These are phyloP conservation scores for Metopolophium dirhodum DNA, from an alignment of 1,140 invertebrate genomes.

Conservation along the genomic window DNA sequence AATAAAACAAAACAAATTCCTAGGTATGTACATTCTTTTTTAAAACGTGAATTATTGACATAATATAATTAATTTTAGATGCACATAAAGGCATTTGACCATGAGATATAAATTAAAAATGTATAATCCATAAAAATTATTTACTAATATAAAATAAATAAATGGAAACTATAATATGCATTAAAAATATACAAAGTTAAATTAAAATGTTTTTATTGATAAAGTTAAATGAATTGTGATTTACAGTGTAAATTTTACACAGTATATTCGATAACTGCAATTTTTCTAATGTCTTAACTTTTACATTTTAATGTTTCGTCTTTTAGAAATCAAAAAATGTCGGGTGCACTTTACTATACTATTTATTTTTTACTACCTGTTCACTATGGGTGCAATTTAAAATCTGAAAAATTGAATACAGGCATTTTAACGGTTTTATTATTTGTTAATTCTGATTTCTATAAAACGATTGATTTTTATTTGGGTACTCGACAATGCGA, in stretches of 20 bases:
- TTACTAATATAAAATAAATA: neutral
- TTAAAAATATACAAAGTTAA: neutral
- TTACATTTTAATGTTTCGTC: neutral
- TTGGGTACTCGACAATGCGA: too few relatives aligned
- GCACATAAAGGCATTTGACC: neutral
- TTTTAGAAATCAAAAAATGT: too few relatives aligned
- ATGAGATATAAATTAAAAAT: neutral
- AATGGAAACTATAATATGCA: neutral
- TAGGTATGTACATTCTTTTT: neutral
- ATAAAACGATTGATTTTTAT: too few relatives aligned
- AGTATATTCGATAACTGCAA: neutral
- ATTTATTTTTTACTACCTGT: too few relatives aligned
- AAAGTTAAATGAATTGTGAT: neutral
- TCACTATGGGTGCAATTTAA: too few relatives aligned
- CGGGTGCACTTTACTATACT: too few relatives aligned
- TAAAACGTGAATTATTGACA: neutral
- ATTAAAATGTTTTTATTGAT: neutral
- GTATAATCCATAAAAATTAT: neutral
- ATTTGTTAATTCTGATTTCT: too few relatives aligned
- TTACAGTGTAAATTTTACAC: too few relatives aligned
- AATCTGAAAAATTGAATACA: too few relatives aligned
- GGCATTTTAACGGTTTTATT: too few relatives aligned
- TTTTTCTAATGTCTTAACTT: neutral
- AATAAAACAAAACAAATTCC: neutral
- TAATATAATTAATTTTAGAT: neutral